Conservation (phyloP, 2,113 vertebrate species). For the Aplodontia rufa region DNA sequence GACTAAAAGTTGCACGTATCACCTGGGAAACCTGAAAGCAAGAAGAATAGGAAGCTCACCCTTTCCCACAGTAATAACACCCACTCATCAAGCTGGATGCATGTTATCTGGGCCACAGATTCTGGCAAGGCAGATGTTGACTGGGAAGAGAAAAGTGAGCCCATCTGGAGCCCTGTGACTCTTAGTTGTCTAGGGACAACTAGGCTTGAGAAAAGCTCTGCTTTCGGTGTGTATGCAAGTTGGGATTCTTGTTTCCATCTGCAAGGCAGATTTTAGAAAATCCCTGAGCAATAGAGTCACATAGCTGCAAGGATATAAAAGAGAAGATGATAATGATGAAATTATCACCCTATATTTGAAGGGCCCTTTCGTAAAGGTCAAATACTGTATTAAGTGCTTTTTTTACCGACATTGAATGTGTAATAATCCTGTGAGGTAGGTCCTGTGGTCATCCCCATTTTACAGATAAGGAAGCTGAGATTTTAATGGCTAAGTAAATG, state of each 20-base stretch:
- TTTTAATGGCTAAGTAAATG: neutral
- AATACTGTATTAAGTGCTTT: neutral
- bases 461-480: neutral
- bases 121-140: neutral
- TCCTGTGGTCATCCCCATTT: neutral
- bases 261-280: constrained; percentile 20
- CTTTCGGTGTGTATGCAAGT: neutral
- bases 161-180: neutral
- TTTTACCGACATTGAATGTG: too few species aligned
- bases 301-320: neutral
- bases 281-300: neutral
- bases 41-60: neutral
- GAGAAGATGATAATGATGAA: neutral
- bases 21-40: neutral
- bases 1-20: neutral
- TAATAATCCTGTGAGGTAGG: neutral
- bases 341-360: neutral
- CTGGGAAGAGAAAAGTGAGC: neutral
- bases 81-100: neutral
- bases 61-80: neutral
- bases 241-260: neutral
- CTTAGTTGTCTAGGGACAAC: neutral
- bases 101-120: neutral
- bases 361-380: neutral
- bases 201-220: neutral